These are phyloP conservation scores for Netelia fuscicornis DNA, from an alignment of 2,888 invertebrate species.

Conservation along the genomic window DNA sequence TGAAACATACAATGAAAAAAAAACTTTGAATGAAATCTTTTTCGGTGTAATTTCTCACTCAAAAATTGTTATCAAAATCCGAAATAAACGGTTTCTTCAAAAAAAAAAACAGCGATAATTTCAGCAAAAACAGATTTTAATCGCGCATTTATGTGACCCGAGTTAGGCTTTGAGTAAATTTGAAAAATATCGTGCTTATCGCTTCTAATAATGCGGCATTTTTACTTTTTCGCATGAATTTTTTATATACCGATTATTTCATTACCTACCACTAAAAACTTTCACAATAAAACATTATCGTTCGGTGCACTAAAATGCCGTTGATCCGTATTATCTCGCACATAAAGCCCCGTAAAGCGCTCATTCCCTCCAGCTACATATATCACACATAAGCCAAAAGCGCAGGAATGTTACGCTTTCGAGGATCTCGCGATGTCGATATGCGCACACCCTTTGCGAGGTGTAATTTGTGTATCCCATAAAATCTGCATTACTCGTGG, in stretches of 20 bases:
- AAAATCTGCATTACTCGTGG: constrained; percentile 63
- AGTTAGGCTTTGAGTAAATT: too few relatives aligned
- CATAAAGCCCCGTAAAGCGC: constrained; percentile 2
- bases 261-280: constrained; percentile 34
- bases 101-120: not conserved
- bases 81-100: not conserved
- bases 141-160: not conserved
- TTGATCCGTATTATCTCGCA: constrained; percentile 13
- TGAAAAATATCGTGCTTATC: too few relatives aligned
- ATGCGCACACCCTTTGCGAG: constrained; percentile 34
- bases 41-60: not conserved
- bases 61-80: not conserved
- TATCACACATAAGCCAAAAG: constrained; percentile 36
- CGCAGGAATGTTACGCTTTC: constrained; percentile 28
- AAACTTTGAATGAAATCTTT: too few relatives aligned
- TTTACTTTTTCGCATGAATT: not conserved
- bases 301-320: not conserved
- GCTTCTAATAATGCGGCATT: not conserved
- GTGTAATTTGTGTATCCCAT: constrained; percentile 64
- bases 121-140: not conserved
- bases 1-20: not conserved
- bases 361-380: not conserved
- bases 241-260: constrained; percentile 3
- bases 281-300: constrained; percentile 13
- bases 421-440: not conserved